Evolutionary conservation across 2,888 invertebrate species (phyloP), one percentile per base, ranked within the genome.

Genomic region (Portevinia maculata): DNA sequence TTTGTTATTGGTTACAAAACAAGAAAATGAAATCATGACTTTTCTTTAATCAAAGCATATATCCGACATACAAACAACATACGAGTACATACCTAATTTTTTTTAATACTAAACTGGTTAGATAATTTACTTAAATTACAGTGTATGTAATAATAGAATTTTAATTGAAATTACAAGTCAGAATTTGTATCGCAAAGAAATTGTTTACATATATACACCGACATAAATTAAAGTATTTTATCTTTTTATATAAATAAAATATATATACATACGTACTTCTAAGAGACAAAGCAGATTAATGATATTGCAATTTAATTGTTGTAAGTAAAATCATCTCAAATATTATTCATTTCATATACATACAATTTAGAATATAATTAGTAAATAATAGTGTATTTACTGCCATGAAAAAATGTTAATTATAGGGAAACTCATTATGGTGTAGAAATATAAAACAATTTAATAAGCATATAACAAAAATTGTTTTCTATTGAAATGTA

Each of bases 221-320:
- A 69, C 41, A 53, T 69, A 52, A 53, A 50, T 67, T 73, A 37
- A 64, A 32, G 32, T 30, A 59, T 19, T 44, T 5, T 17, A 52
- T 71, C 55, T 62, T 73, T 78, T 65, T 57, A 41, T 67, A 67
- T 70, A 53, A 53, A 59, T 62, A 67, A 41, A 71, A 60, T 55
- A 70, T 67, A 53, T 44, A 67, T 50, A 50, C 21, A 32, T 60
- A 79, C 19, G 67, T 64, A 44, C 13, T 65, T 57, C 7, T 83
- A 67, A 71, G 70, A 57, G 9, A 50, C 70, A 17, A 79, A 60
- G 21, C 70, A 50, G 46, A 60, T 28, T 34, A 50, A 65, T 70
- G 70, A 76, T 76, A 76, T 81, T 81, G 81, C 76, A 83, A 83
- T 78, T 78, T 60, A 83, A 81, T 81, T 81, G 75, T 76, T 69